phyloP scores from a whole-genome alignment of 1,140 invertebrate genomes.

The Chrysomallon squamiferum region DNA sequence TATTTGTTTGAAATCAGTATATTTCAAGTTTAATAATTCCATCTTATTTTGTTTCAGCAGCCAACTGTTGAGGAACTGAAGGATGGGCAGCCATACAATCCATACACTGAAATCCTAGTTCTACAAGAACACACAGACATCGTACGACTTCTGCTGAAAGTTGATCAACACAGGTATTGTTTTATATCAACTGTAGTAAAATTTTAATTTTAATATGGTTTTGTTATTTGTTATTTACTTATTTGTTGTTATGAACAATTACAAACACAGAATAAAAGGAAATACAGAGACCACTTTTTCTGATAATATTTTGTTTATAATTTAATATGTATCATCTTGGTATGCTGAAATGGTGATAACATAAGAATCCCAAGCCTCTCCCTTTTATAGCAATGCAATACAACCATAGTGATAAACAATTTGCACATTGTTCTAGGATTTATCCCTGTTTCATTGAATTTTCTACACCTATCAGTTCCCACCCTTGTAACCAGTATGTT shows the following conservation, averaged over 20 bases:
- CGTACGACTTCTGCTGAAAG: constrained; percentile 35
- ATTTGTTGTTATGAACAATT: neutral
- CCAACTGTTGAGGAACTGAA: constrained; percentile 26
- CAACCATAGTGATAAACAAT: too few relatives aligned
- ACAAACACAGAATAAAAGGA: neutral
- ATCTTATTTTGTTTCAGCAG: neutral
- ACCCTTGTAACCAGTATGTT: too few relatives aligned
- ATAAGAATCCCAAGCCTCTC: too few relatives aligned
- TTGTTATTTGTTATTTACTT: neutral
- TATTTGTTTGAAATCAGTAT: too few relatives aligned
- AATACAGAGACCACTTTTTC: neutral
- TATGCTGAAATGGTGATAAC: too few relatives aligned
- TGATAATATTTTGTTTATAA: neutral
- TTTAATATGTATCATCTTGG: too few relatives aligned
- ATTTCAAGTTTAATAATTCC: too few relatives aligned
- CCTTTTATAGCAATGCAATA: too few relatives aligned
- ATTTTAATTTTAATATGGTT: neutral
- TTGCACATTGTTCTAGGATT: too few relatives aligned
- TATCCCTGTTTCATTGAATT: too few relatives aligned
- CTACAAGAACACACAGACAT: constrained; percentile 51
- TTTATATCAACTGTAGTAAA: neutral
- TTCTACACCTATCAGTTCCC: too few relatives aligned
- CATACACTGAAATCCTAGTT: constrained; percentile 46
- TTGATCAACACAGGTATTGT: constrained; percentile 44
- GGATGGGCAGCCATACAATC: constrained; percentile 43